A percentile compares a stretch with the other conserved stretches of the same genome.
phyloP scores from a whole-genome alignment of 2,888 invertebrate species.

The Amphipyra tragopoginis region DNA sequence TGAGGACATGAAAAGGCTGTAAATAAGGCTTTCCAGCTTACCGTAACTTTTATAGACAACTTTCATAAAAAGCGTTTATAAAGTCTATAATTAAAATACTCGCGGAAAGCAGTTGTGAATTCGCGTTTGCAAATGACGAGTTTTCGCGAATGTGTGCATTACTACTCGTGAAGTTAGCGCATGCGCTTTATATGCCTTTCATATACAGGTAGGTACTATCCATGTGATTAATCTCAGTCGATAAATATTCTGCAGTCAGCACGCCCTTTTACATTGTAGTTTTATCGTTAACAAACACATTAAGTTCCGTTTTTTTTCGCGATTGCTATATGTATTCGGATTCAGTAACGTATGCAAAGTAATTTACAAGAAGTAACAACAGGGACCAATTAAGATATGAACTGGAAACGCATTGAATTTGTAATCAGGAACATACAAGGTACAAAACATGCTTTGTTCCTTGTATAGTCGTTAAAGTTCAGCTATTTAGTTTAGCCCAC shows the following conservation, averaged over 20 bases:
- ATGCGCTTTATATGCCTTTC: neutral
- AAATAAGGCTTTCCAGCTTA: slow-evolving; percentile 10
- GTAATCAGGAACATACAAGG: slow-evolving; percentile 15
- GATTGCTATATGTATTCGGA: neutral
- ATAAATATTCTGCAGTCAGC: neutral
- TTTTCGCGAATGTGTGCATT: neutral
- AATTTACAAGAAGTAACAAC: neutral
- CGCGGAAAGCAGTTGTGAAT: neutral
- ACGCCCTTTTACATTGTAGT: neutral
- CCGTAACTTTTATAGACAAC: slow-evolving; percentile 18
- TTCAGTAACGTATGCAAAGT: neutral
- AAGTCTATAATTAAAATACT: slow-evolving; percentile 4
- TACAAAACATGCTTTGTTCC: slow-evolving; percentile 20
- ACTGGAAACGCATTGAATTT: slow-evolving; percentile 14
- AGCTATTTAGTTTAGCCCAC: slow-evolving; percentile 1
- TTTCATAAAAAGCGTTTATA: slow-evolving; percentile 14
- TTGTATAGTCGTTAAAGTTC: neutral
- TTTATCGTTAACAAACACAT: no score
- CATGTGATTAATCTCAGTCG: neutral
- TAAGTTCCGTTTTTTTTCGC: no score
- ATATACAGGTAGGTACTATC: neutral
- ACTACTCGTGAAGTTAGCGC: neutral
- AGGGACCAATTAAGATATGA: neutral
- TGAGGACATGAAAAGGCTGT: slow-evolving; percentile 30
- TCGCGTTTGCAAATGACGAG: neutral